A percentile compares a stretch with the other conserved stretches of the same genome.
Conservation (phyloP, 2,888 invertebrate genomes). For the Perizoma affinitatum region DNA sequence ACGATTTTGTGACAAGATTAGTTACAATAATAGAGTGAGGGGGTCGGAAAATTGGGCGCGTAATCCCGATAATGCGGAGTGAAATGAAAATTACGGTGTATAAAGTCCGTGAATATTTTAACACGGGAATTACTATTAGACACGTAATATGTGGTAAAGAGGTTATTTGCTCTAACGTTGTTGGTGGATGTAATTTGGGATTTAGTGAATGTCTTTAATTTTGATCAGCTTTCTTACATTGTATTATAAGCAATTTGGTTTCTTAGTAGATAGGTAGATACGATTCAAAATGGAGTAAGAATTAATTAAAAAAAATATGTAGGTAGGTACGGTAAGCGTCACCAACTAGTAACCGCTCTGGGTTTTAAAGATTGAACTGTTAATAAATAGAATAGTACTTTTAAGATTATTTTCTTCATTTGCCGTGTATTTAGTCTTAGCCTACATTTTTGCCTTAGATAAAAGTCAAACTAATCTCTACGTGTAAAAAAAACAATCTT, state of each 20-base stretch:
- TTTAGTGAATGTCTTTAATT: constrained; percentile 17
- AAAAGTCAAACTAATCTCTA: too few species aligned
- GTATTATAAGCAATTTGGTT: constrained; percentile 8
- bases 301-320: too few species aligned
- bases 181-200: constrained; percentile 16
- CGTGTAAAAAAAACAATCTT: too few species aligned
- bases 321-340: too few species aligned
- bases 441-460: too few species aligned
- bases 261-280: too few species aligned
- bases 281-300: too few species aligned
- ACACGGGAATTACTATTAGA: constrained; percentile 43
- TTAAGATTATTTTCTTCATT: too few species aligned
- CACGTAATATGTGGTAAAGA: constrained; percentile 38
- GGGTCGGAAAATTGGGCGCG: constrained; percentile 57
- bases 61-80: constrained; percentile 64
- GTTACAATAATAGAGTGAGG: constrained; percentile 66
- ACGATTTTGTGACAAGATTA: constrained; percentile 78
- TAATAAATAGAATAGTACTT: too few species aligned
- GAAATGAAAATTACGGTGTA: constrained; percentile 66
- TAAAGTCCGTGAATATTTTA: constrained; percentile 47
- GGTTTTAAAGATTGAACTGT: too few species aligned
- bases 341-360: too few species aligned
- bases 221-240: constrained; percentile 14
- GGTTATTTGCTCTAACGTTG: constrained; percentile 22
- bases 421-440: too few species aligned